phyloP scores from a whole-genome alignment of 2,797 vertebrate genomes.

The Phyllotis vaccarum region DNA sequence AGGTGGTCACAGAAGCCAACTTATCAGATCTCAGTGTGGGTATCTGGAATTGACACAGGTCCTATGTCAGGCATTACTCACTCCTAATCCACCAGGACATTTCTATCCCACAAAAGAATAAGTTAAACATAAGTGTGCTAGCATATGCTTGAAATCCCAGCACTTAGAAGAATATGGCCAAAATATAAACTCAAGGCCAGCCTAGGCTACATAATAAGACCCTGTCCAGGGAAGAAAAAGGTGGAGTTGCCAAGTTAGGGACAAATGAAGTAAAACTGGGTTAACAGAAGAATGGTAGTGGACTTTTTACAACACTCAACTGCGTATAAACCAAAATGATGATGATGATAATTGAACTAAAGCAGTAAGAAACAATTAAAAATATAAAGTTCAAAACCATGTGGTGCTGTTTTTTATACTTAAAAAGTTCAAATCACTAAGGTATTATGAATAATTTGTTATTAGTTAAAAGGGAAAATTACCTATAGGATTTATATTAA shows the following conservation, averaged over 20 bases:
- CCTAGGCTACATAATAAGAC: neutral
- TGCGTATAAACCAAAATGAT: conserved; percentile 31
- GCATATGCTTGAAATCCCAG: neutral
- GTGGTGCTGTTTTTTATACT: neutral
- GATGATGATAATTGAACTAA: neutral
- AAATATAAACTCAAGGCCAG: neutral
- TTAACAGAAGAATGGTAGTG: conserved; percentile 12
- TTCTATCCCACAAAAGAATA: neutral
- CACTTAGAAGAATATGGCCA: neutral
- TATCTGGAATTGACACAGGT: neutral
- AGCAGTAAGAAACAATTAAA: conserved; percentile 11
- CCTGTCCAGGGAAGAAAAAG: neutral
- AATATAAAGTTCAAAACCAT: conserved; percentile 38
- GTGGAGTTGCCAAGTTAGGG: neutral
- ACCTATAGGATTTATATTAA: conserved; percentile 2
- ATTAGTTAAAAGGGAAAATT: neutral
- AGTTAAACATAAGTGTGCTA: neutral
- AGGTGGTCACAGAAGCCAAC: neutral
- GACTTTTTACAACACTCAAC: neutral
- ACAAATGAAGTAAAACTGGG: neutral
- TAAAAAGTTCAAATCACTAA: conserved; percentile 17
- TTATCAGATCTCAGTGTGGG: neutral
- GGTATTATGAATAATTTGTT: conserved; percentile 24
- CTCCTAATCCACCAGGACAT: neutral
- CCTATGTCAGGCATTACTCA: neutral